Conservation (phyloP, 2,888 invertebrate genomes). For the Coenonympha arcania region DNA sequence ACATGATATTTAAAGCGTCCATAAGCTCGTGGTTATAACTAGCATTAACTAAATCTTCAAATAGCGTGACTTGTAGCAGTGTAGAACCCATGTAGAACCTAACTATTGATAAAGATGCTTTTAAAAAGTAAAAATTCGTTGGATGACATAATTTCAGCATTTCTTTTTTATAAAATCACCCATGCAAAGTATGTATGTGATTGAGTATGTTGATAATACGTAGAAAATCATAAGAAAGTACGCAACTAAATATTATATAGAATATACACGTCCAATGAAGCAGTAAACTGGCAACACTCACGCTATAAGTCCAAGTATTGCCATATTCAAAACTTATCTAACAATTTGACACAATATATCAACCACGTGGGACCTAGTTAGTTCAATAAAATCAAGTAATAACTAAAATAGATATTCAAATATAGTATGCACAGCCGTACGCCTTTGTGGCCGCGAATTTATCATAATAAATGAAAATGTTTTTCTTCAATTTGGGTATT, state of each 20-base stretch:
- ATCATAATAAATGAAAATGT: neutral
- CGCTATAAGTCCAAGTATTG: neutral
- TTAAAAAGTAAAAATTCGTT: no score
- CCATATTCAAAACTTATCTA: neutral
- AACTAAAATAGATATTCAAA: neutral
- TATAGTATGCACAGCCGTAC: conserved; percentile 1
- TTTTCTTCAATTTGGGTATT: neutral
- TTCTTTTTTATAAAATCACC: no score
- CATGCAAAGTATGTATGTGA: no score
- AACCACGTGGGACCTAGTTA: neutral
- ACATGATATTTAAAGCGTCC: conserved; percentile 47
- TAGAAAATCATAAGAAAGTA: no score
- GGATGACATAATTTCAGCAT: no score
- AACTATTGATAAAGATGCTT: neutral
- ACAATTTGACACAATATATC: neutral
- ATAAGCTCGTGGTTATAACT: conserved; percentile 58
- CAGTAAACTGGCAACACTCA: neutral
- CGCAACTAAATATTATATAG: no score
- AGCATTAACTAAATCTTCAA: conserved; percentile 41
- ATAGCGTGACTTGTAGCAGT: conserved; percentile 1
- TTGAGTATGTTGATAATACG: no score
- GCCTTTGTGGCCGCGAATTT: neutral
- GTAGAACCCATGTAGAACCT: neutral
- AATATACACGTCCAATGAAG: neutral
- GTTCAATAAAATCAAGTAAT: neutral